Base-by-base conservation (phyloP, 2,797 vertebrate genomes). In the Lepidocolaptes lacrymiger region DNA sequence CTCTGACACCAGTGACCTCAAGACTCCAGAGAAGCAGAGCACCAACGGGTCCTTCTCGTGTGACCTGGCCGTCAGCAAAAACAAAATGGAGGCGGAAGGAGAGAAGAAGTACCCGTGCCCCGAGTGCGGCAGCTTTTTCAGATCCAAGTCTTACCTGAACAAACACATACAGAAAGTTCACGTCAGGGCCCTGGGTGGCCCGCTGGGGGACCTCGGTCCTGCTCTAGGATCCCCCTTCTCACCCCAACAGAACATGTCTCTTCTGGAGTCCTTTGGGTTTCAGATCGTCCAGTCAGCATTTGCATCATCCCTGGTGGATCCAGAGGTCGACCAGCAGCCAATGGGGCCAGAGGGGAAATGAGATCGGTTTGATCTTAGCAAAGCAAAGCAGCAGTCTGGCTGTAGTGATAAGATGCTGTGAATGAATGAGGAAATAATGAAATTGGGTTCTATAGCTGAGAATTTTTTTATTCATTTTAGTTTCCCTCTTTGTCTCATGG, bases 251-350 rank as follows among this genome's bases (percentile, higher is more conserved):
- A 99, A 99, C 98, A 99, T 99, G 99, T 99, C 99, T 86, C 98
- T 99, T 83, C 98, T 99, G 6, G 99, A 99, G 98, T 99, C 99
- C 2, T 99, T 99, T 79, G 99, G 99, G 93, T 99, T 99, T 98
- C 99, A 99, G 98, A 99, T 99, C 91, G 99, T 99, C 88, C 99
- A 99, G 98, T 99, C 99, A 20, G 99, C 99, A 4, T 99, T 99
- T 88, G 99, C 99, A 12, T 99, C 99, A 7, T 99, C 99, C 20
- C 97, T 99, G 64, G 99, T 99, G 92, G 99, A 99, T 89, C 98
- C 99, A 14, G 99, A 99, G 93, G 99, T 98, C 24, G 99, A 99
- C 97, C 99, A 98, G 95, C 99, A 99, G 91, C 98, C 98, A 73
- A 98, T 99, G 79, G 99, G 99, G 96, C 98, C 99, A 66, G 99